These are phyloP conservation scores for Ornithoptera alexandrae DNA, from an alignment of 2,888 invertebrate genomes.

Conservation along the genomic window DNA sequence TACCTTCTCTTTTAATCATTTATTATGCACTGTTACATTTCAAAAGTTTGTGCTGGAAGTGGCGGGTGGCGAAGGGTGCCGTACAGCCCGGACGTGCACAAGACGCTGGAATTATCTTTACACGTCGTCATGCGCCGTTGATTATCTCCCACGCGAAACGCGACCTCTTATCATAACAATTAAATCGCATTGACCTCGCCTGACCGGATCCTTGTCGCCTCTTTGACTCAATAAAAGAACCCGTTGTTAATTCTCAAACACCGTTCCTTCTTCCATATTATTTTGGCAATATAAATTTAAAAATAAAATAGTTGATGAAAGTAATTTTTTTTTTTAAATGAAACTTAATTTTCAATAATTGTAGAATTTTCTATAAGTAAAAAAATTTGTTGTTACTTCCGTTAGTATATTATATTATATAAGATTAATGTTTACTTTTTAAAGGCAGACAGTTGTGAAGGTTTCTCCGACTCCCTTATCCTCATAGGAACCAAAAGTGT, in stretches of 20 bases:
- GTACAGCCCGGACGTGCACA: conserved; percentile 40
- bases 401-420: not conserved
- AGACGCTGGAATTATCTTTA: conserved; percentile 52
- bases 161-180: conserved; percentile 60
- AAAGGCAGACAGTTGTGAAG: conserved; percentile 14
- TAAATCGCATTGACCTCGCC: conserved; percentile 61
- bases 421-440: not conserved
- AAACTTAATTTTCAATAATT: too few species aligned
- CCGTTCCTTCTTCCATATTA: not conserved
- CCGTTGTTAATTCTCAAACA: conserved; percentile 21
- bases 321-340: too few species aligned
- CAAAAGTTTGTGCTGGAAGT: conserved; percentile 19
- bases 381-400: not conserved
- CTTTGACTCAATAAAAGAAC: conserved; percentile 39
- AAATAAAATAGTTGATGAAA: too few species aligned
- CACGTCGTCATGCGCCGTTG: conserved; percentile 54
- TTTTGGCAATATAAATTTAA: not conserved
- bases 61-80: conserved; percentile 20
- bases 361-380: not conserved
- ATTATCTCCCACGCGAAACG: conserved; percentile 58
- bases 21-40: conserved; percentile 22
- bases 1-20: not conserved
- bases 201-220: conserved; percentile 47
- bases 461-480: conserved; percentile 27
- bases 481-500: conserved; percentile 49